A percentile compares a stretch with the other conserved stretches of the same genome.
phyloP scores from a whole-genome alignment of 2,888 invertebrate species.

The Psylliodes chrysocephalus region DNA sequence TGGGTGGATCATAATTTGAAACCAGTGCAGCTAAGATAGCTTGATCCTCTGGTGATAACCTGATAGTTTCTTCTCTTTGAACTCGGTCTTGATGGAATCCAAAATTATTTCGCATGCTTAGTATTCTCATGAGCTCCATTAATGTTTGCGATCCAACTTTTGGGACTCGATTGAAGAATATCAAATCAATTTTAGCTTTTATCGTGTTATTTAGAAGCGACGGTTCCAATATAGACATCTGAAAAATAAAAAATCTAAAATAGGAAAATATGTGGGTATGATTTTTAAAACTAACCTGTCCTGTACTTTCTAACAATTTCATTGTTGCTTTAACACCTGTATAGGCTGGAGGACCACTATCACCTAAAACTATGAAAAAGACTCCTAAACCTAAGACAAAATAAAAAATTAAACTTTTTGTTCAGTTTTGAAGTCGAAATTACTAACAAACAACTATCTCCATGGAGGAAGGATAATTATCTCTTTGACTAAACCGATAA shows the following conservation, averaged over 20 bases:
- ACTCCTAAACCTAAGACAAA: too few relatives aligned
- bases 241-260: too few relatives aligned
- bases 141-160: constrained; percentile 93
- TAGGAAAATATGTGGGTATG: too few relatives aligned
- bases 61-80: constrained; percentile 88
- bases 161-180: constrained; percentile 92
- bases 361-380: constrained; percentile 38
- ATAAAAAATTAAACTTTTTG: too few relatives aligned
- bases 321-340: constrained; percentile 64
- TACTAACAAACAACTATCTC: too few relatives aligned
- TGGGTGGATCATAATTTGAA: constrained; percentile 79
- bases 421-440: too few relatives aligned
- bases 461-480: too few relatives aligned
- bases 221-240: constrained; percentile 74
- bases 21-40: constrained; percentile 80
- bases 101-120: constrained; percentile 74
- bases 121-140: constrained; percentile 83
- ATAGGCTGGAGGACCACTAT: constrained; percentile 47
- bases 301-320: constrained; percentile 71
- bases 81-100: constrained; percentile 87
- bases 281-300: constrained; percentile 69
- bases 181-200: constrained; percentile 76
- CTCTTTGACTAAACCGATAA: too few relatives aligned
- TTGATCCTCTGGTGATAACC: constrained; percentile 84
- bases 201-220: constrained; percentile 84